Conservation (phyloP, 2,113 vertebrate genomes). For the Lucifuga dentata region DNA sequence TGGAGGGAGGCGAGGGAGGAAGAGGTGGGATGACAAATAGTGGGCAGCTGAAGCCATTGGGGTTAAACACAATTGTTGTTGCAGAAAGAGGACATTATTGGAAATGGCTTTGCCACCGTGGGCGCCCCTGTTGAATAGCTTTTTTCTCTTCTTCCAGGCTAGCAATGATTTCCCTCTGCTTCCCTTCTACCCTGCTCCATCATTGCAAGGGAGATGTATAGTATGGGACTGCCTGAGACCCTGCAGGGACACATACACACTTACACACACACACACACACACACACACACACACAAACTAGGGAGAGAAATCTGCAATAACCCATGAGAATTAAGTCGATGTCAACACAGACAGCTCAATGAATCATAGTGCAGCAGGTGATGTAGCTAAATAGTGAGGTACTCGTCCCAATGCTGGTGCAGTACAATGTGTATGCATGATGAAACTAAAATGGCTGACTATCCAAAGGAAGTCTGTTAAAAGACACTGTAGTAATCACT, state of each 20-base stretch:
- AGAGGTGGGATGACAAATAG: constrained; percentile 79
- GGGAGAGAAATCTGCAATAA: constrained; percentile 57
- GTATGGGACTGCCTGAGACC: constrained; percentile 9
- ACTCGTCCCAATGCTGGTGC: constrained; percentile 39
- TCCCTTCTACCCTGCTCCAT: constrained; percentile 41
- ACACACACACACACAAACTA: constrained; percentile 1
- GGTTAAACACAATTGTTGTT: constrained; percentile 85
- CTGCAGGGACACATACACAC: constrained; percentile 12
- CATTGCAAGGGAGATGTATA: constrained; percentile 21
- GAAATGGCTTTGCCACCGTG: constrained; percentile 82
- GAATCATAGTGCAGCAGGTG: constrained; percentile 53
- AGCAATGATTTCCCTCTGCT: constrained; percentile 70
- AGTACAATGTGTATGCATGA: constrained; percentile 51
- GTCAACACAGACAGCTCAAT: constrained; percentile 62
- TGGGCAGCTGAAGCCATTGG: constrained; percentile 80
- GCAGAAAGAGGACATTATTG: constrained; percentile 84
- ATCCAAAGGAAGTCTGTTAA: constrained; percentile 52
- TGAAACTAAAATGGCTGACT: constrained; percentile 49
- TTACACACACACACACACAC: constrained; percentile 40
- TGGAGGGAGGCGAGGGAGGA: constrained; percentile 48
- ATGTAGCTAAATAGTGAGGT: constrained; percentile 45
- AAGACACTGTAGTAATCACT: constrained; percentile 65
- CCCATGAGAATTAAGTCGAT: constrained; percentile 64
- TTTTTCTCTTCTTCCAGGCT: constrained; percentile 67
- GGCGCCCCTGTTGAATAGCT: constrained; percentile 79